Percentiles rank a stretch among this genome's conserved stretches.
phyloP scores from a whole-genome alignment of 1,140 invertebrate genomes.

The Capitella teleta region DNA sequence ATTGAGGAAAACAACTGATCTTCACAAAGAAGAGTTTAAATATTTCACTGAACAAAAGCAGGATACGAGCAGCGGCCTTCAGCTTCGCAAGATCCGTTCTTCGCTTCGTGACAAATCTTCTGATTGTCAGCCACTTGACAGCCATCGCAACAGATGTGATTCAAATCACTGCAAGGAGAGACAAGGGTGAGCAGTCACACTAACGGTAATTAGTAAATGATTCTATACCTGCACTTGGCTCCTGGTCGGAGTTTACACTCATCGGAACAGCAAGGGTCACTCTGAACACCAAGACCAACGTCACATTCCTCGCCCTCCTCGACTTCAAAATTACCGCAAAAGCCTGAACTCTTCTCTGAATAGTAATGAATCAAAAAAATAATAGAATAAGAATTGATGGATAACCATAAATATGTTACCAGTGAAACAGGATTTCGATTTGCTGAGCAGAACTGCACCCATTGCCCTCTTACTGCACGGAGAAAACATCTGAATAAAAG shows the following conservation, averaged over 20 bases:
- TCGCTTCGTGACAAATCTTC: conserved; percentile 72
- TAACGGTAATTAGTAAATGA: background rate
- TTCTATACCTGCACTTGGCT: conserved; percentile 54
- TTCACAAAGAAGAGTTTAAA: conserved; percentile 5
- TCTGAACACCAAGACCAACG: conserved; percentile 78
- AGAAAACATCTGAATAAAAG: conserved; percentile 80
- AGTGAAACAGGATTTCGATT: conserved; percentile 79
- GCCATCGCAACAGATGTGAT: conserved; percentile 83
- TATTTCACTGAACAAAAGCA: conserved; percentile 4
- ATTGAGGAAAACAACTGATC: conserved; percentile 16
- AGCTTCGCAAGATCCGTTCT: conserved; percentile 78
- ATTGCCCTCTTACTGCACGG: conserved; percentile 86
- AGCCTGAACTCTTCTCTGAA: conserved; percentile 79
- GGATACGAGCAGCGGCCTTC: conserved; percentile 50
- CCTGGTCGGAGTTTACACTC: conserved; percentile 76
- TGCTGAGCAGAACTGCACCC: conserved; percentile 79
- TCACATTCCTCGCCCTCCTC: conserved; percentile 92
- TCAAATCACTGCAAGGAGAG: conserved; percentile 65
- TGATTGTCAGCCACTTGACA: conserved; percentile 66
- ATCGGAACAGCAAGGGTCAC: conserved; percentile 82
- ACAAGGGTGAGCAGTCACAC: background rate
- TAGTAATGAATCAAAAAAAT: background rate
- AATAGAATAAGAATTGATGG: background rate
- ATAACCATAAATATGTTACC: conserved; percentile 20
- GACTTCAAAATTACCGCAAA: conserved; percentile 84